These are phyloP conservation scores for Zelostemma sp. DNA, from an alignment of 1,140 invertebrate species.

Conservation along the genomic window DNA sequence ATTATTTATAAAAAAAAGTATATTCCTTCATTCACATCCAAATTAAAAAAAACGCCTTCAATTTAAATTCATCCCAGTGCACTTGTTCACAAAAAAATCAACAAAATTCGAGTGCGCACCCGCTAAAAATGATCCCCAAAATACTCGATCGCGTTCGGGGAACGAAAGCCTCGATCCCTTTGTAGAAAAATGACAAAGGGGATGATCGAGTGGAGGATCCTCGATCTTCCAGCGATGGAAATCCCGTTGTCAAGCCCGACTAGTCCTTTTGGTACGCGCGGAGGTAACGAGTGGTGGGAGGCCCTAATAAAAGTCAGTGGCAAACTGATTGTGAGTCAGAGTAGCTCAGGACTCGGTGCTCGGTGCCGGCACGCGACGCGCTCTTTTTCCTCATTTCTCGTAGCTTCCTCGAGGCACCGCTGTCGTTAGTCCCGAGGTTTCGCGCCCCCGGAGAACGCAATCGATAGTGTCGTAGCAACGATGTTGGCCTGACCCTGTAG, in stretches of 20 bases:
- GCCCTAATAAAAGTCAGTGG: constrained; percentile 64
- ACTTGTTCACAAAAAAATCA: too few relatives aligned
- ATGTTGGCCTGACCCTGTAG: constrained; percentile 18
- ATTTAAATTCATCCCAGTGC: too few relatives aligned
- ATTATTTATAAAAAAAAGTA: too few relatives aligned
- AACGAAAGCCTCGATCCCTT: too few relatives aligned
- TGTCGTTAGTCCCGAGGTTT: constrained; percentile 9
- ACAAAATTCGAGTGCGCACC: too few relatives aligned
- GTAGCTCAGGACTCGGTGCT: constrained; percentile 63
- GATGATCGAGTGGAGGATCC: too few relatives aligned
- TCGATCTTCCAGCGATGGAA: not conserved
- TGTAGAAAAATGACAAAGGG: too few relatives aligned
- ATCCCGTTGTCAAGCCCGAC: constrained; percentile 23
- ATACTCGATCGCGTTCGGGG: too few relatives aligned
- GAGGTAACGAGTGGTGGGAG: constrained; percentile 57
- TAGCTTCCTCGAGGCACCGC: constrained; percentile 15
- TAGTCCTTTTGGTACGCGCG: constrained; percentile 37
- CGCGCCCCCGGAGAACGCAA: constrained; percentile 20
- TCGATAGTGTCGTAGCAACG: constrained; percentile 39
- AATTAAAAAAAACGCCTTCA: too few relatives aligned
- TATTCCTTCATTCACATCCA: too few relatives aligned
- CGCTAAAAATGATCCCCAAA: too few relatives aligned
- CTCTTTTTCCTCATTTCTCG: constrained; percentile 30
- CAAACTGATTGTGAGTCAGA: constrained; percentile 66
- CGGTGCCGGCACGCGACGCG: constrained; percentile 50